Evolutionary conservation across 2,113 vertebrate genomes (phyloP).

Genomic region (Cottus gobio): DNA sequence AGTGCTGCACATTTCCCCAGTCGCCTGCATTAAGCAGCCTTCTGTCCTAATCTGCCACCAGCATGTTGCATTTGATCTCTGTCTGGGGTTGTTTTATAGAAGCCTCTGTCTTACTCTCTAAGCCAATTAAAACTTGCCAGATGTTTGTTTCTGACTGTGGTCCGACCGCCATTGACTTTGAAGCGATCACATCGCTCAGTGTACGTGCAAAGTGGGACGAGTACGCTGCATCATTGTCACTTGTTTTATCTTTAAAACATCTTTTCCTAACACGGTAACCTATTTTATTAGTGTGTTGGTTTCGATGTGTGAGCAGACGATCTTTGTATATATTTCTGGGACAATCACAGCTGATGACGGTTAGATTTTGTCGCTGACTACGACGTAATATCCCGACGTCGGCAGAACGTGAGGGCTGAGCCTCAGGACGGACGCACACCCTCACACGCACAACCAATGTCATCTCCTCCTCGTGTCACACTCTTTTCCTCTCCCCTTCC

Average conservation of each 20-base stretch:
- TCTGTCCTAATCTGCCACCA: constrained; percentile 80
- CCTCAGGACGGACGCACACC: constrained; percentile 13
- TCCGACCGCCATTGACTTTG: constrained; percentile 56
- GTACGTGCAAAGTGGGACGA: constrained; percentile 6
- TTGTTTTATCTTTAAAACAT: constrained; percentile 15
- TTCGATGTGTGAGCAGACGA: not conserved
- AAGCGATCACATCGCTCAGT: constrained; percentile 52
- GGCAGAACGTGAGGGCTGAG: constrained; percentile 23
- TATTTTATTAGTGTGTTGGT: constrained; percentile 13
- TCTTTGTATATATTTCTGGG: constrained; percentile 14
- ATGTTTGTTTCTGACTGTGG: constrained; percentile 78
- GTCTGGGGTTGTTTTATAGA: constrained; percentile 82
- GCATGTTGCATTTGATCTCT: constrained; percentile 83
- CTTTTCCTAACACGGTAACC: constrained; percentile 10
- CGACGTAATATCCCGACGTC: constrained; percentile 16
- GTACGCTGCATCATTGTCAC: not conserved
- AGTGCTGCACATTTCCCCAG: constrained; percentile 25
- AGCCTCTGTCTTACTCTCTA: constrained; percentile 75
- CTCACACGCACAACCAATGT: constrained; percentile 24
- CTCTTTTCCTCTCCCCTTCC: constrained; percentile 34
- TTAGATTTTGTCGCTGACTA: constrained; percentile 8
- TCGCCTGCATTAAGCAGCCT: constrained; percentile 65
- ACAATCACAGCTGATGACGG: constrained; percentile 25
- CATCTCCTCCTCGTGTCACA: constrained; percentile 52
- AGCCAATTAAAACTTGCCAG: constrained; percentile 81